Conservation (phyloP, 92 coral and sea anemone species). For the Porites cylindrica region DNA sequence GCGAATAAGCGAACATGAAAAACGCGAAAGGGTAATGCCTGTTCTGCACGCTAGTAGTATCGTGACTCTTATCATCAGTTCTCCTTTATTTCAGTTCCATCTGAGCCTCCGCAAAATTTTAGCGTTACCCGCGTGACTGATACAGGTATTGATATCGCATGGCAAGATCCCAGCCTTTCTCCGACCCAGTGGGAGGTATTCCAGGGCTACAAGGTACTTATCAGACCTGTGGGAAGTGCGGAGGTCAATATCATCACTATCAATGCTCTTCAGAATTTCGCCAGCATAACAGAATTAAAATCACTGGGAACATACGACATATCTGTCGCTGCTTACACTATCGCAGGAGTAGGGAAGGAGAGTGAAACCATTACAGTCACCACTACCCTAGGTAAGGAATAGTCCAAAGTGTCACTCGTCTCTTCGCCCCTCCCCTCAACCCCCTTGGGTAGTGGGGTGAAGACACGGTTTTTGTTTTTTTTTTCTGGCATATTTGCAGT, state of each 20-base stretch:
- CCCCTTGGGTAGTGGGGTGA: no score
- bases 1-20: no score
- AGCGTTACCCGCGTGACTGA: neutral
- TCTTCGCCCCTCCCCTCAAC: no score
- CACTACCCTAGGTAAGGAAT: constrained; percentile 7
- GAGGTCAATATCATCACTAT: neutral
- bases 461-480: no score
- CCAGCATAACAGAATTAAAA: constrained; percentile 49
- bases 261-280: neutral
- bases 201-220: constrained; percentile 23
- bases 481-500: no score
- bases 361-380: neutral
- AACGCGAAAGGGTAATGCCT: no score
- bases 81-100: constrained; percentile 10
- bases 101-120: constrained; percentile 3
- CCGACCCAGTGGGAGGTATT: neutral
- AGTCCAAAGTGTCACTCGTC: neutral
- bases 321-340: constrained; percentile 67
- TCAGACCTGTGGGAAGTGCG: neutral
- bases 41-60: neutral
- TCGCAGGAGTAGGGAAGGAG: constrained; percentile 63
- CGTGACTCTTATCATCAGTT: neutral
- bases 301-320: constrained; percentile 58
- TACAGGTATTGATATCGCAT: constrained; percentile 7
- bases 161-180: constrained; percentile 13